Base-by-base conservation (phyloP, 1,140 invertebrate genomes). In the Amphibalanus amphitrite region DNA sequence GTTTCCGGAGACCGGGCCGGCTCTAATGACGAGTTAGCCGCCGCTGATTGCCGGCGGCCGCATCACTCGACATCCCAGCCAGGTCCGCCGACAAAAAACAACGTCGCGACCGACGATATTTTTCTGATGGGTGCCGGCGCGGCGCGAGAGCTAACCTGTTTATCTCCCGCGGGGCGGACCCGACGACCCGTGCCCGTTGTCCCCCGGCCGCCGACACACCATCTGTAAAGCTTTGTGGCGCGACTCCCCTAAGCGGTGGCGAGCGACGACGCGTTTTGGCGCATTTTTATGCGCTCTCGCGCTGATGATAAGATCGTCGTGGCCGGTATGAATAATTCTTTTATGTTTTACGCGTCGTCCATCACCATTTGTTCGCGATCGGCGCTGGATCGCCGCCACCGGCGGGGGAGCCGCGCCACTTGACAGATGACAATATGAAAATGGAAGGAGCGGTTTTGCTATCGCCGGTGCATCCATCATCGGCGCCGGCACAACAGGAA, bases 351-450 rank as follows among this genome's bases (percentile, higher is more conserved):
- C 47, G 6, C 47, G 47, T 59, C 47, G 47, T 59, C 47, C 47
- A 59, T 59, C 47, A 59, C 47, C 47, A 59, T 59, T 59, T 59
- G 47, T 59, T 59, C 47, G 10, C 20, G 47, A 59, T 59, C 47
- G 47, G 6, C 13, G 6, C 6, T 20, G 47, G 47, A 59, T 59
- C 47, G 20, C 47, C 6, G 47, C 47, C 13, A 59, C 47, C 6
- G 20, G 47, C 13, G 20, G 47, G 47, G 47, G 47, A 59, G 47
- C 47, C 47, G 47, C 47, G 20, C 47, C 20, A 59, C 47, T 59
- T 59, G 47, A 59, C 47, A 59, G 47, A 59, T 59, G 47, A 59
- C 47, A 59, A 59, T 59, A 59, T 59, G 47, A 59, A 59, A 59
- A 59, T 59, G 47, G 47, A 59, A 59, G 47, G 13, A 59, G 47